These are phyloP conservation scores for Calcarius lapponicus DNA, from an alignment of 2,797 vertebrate genomes.

Conservation along the genomic window DNA sequence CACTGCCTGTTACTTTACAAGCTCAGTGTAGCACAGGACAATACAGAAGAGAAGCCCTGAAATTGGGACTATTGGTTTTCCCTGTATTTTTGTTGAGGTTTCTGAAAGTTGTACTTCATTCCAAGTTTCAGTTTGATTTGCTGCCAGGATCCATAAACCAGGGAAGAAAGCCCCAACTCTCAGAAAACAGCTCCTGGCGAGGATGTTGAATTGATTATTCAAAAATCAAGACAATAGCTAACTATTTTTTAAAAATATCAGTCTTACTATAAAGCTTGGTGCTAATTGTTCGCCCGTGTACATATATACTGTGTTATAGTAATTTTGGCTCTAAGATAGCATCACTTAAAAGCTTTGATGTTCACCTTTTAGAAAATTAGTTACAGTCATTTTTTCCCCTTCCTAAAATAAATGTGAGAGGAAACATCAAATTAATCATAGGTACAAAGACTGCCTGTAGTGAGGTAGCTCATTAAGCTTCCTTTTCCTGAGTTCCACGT, in stretches of 20 bases:
- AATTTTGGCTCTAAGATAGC: not conserved
- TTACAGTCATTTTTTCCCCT: not conserved
- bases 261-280: not conserved
- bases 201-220: not conserved
- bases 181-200: not conserved
- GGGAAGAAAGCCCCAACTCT: not conserved
- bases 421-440: conserved; percentile 14
- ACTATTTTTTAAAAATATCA: not conserved
- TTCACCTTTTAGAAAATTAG: not conserved
- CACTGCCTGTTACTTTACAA: not conserved
- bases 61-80: not conserved
- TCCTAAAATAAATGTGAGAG: not conserved
- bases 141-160: not conserved
- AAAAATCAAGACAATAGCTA: not conserved
- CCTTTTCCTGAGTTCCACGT: not conserved
- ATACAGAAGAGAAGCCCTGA: not conserved
- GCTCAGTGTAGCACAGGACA: not conserved
- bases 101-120: not conserved
- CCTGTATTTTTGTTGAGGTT: not conserved
- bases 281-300: not conserved
- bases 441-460: not conserved
- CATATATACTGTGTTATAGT: not conserved
- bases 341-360: not conserved
- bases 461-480: not conserved
- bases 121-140: not conserved